A percentile compares a stretch with the other conserved stretches of the same genome.
Evolutionary conservation across 2,888 invertebrate species (phyloP).

Genomic region (Tenthredo amoena): DNA sequence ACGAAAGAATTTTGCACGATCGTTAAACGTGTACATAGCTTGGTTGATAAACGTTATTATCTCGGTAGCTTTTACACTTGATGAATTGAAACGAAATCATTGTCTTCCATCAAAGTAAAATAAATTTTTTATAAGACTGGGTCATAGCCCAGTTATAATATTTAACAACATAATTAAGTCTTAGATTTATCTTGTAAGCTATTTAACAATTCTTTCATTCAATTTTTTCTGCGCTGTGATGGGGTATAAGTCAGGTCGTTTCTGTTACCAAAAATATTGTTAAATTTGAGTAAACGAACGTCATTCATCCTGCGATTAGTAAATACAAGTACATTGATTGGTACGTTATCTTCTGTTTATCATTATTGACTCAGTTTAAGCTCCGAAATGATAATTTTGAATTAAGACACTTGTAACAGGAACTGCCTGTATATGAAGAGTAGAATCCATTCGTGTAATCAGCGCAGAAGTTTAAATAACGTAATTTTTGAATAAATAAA

Average conservation of each 20-base stretch:
- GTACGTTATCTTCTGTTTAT: too few species aligned
- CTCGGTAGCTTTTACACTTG: constrained; percentile 46
- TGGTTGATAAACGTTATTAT: background rate
- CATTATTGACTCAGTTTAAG: too few species aligned
- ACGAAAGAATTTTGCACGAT: constrained; percentile 38
- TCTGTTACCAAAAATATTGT: background rate
- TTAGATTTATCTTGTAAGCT: background rate
- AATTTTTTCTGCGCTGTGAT: background rate
- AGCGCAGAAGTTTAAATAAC: background rate
- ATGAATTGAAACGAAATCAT: constrained; percentile 68
- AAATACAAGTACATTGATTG: background rate
- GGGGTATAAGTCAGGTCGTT: background rate
- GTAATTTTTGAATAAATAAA: background rate
- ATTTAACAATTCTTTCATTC: background rate
- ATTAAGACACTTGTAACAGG: background rate
- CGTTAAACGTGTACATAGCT: constrained; percentile 46
- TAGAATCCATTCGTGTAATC: background rate
- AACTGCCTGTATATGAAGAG: background rate
- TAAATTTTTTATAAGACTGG: background rate
- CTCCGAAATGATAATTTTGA: background rate
- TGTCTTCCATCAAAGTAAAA: constrained; percentile 67
- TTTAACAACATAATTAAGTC: background rate
- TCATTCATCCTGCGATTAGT: background rate
- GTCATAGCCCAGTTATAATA: background rate
- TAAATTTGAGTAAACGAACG: background rate